phyloP scores from a whole-genome alignment of 2,113 vertebrate species.

The Erinaceus europaeus region DNA sequence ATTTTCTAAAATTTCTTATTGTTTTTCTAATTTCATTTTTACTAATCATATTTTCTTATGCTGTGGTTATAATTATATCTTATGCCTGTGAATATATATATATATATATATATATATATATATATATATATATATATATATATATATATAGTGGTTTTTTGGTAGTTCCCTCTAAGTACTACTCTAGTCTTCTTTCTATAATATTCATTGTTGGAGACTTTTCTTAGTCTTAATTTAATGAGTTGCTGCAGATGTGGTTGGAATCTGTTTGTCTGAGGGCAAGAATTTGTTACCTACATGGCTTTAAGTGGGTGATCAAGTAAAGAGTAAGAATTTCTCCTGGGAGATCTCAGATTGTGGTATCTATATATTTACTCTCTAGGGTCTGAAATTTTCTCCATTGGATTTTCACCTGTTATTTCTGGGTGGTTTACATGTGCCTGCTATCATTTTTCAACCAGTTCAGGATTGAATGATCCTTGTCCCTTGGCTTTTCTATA shows the following conservation, averaged over 20 bases:
- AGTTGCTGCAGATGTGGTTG: neutral
- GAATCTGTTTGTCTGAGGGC: neutral
- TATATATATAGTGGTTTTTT: too few species aligned
- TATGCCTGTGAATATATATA: too few species aligned
- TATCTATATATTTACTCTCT: neutral
- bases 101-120: too few species aligned
- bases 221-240: neutral
- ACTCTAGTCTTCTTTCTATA: conserved; percentile 8
- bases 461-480: neutral
- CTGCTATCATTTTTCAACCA: neutral
- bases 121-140: too few species aligned
- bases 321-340: neutral
- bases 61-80: too few species aligned
- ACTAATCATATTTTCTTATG: too few species aligned
- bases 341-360: neutral
- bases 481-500: neutral
- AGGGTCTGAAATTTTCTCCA: neutral
- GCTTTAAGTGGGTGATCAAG: neutral
- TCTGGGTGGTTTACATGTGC: neutral
- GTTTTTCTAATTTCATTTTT: too few species aligned
- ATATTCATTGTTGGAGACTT: neutral
- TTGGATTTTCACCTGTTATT: neutral
- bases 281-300: neutral
- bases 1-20: too few species aligned
- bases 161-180: too few species aligned